Conservation (phyloP, 2,888 invertebrate species). For the Drosophila meridiana region DNA sequence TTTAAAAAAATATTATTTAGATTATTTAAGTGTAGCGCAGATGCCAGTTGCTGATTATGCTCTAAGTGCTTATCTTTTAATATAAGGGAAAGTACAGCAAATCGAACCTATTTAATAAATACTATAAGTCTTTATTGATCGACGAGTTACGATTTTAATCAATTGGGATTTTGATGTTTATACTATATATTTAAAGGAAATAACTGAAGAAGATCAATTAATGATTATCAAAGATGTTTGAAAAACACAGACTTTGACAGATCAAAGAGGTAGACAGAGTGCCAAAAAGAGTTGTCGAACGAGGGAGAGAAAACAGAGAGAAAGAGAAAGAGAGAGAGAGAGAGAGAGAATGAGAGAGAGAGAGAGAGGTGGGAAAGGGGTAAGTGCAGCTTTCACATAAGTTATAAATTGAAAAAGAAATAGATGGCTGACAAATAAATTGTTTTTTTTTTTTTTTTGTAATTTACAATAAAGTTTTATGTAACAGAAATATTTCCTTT, state of each 20-base stretch:
- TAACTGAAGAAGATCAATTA: too few species aligned
- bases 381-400: too few species aligned
- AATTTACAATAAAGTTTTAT: too few species aligned
- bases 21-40: not conserved
- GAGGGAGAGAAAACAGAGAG: not conserved
- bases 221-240: too few species aligned
- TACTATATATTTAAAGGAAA: not conserved
- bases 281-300: too few species aligned
- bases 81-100: not conserved
- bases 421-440: too few species aligned
- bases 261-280: not conserved
- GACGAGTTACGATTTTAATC: not conserved
- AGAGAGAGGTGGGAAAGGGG: too few species aligned
- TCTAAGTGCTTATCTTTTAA: not conserved
- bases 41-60: not conserved
- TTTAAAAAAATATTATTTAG: not conserved
- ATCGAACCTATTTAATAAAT: not conserved
- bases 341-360: not conserved
- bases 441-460: too few species aligned
- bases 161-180: not conserved
- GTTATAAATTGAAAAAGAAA: too few species aligned
- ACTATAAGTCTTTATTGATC: not conserved
- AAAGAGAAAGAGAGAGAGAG: not conserved
- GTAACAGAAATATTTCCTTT: too few species aligned
- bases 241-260: too few species aligned